Conservation (phyloP, 2,113 vertebrate species). For the Dryoscopus gambensis region DNA sequence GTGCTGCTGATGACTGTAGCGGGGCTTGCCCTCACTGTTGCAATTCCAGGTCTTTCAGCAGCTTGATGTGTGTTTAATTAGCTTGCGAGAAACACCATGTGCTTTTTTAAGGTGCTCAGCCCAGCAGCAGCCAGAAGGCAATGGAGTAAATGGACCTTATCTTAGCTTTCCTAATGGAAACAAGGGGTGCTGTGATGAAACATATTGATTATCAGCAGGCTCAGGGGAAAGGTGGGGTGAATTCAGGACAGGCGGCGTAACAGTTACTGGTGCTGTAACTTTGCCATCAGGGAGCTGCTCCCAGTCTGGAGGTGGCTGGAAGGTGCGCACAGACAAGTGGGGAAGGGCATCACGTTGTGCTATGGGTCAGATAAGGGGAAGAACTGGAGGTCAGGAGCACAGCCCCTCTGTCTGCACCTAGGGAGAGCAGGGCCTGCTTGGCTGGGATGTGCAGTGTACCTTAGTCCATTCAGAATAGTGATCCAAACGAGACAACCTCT, state of each 20-base stretch:
- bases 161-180: background rate
- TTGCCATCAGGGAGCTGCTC: background rate
- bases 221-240: background rate
- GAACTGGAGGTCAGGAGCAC: background rate
- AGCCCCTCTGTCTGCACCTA: background rate
- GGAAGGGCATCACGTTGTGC: background rate
- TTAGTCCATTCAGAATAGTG: background rate
- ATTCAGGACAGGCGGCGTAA: background rate
- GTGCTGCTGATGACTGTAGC: background rate
- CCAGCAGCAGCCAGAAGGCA: background rate
- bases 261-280: background rate
- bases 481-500: background rate
- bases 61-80: background rate
- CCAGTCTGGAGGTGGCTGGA: background rate
- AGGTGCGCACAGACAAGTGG: background rate
- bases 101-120: background rate
- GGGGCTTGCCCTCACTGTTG: background rate
- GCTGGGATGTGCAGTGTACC: rapidly evolving
- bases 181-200: background rate
- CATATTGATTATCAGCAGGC: background rate
- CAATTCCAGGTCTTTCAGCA: conserved; percentile 31
- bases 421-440: background rate
- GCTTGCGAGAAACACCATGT: background rate
- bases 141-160: background rate
- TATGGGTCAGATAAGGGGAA: background rate